Conservation (phyloP, 1,140 invertebrate species). For the fruit fly (Drosophila melanogaster) region DNA sequence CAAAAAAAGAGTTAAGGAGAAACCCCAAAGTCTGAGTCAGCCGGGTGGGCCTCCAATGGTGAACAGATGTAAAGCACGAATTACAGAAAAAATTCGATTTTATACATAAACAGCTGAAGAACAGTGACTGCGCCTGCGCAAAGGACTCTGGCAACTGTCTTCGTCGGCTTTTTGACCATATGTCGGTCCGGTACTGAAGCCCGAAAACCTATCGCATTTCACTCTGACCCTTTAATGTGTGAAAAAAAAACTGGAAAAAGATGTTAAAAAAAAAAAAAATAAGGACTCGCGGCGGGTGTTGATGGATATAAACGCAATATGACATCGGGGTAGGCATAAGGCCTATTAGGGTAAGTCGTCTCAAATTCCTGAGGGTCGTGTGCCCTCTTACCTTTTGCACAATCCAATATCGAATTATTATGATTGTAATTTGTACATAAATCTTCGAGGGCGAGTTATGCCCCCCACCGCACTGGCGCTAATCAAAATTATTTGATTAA, state of each 20-base stretch:
- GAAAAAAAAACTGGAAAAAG: constrained; percentile 58
- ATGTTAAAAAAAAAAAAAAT: neutral
- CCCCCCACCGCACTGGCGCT: neutral
- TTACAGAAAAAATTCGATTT: constrained; percentile 53
- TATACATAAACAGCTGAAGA: constrained; percentile 14
- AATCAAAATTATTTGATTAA: constrained; percentile 84
- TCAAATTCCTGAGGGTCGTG: constrained; percentile 57
- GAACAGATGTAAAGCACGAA: constrained; percentile 68
- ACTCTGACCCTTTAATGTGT: constrained; percentile 61
- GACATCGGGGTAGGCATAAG: constrained; percentile 74
- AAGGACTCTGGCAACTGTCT: constrained; percentile 63
- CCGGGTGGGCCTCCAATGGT: constrained; percentile 57
- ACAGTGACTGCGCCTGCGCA: constrained; percentile 55
- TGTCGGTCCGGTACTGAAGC: constrained; percentile 33
- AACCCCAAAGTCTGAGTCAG: constrained; percentile 74
- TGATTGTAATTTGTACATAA: constrained; percentile 78
- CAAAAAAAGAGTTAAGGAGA: constrained; percentile 48
- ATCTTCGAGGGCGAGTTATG: constrained; percentile 34
- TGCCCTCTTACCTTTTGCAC: constrained; percentile 20
- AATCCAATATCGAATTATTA: constrained; percentile 63
- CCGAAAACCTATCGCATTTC: constrained; percentile 76
- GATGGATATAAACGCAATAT: constrained; percentile 76
- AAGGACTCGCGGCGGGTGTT: constrained; percentile 49
- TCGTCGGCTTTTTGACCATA: constrained; percentile 39
- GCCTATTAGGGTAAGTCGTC: constrained; percentile 35